Evolutionary conservation across 2,113 vertebrate species (phyloP).

Genomic region (Indicator maculatus): DNA sequence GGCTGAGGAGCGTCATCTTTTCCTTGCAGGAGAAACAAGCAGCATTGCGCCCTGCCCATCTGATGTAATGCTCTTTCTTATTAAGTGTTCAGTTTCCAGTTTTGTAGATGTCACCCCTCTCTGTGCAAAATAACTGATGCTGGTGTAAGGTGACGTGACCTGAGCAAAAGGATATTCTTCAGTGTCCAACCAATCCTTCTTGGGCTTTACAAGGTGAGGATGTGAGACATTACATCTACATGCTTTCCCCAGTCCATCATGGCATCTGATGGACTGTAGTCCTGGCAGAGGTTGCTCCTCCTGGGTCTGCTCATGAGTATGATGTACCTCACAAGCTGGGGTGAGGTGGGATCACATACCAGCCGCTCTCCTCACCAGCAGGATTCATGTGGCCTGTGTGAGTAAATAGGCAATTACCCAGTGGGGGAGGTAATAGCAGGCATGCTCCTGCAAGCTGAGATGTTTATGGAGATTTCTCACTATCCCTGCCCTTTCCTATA

Average conservation of each 20-base stretch:
- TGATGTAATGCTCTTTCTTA: not conserved
- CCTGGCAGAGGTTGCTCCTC: not conserved
- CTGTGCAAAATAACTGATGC: not conserved
- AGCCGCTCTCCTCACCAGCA: not conserved
- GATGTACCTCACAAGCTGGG: not conserved
- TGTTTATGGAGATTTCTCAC: not conserved
- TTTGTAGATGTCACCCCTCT: not conserved
- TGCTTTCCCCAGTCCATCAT: not conserved
- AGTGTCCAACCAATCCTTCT: not conserved
- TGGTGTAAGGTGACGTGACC: rapidly evolving
- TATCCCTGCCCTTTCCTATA: not conserved
- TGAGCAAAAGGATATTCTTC: not conserved
- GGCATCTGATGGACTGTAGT: not conserved
- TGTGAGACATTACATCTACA: not conserved
- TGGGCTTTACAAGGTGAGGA: not conserved
- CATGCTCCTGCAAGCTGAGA: conserved; percentile 34
- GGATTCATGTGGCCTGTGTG: not conserved
- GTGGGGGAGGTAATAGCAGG: not conserved
- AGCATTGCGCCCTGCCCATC: not conserved
- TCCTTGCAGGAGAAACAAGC: not conserved
- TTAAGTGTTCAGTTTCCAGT: not conserved
- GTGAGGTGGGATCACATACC: not conserved
- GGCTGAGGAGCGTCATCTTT: not conserved
- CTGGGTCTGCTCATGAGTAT: not conserved
- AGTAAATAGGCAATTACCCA: not conserved